These are phyloP conservation scores for Anguilla pacifica DNA, from an alignment of 2,797 vertebrate genomes.

Conservation along the genomic window DNA sequence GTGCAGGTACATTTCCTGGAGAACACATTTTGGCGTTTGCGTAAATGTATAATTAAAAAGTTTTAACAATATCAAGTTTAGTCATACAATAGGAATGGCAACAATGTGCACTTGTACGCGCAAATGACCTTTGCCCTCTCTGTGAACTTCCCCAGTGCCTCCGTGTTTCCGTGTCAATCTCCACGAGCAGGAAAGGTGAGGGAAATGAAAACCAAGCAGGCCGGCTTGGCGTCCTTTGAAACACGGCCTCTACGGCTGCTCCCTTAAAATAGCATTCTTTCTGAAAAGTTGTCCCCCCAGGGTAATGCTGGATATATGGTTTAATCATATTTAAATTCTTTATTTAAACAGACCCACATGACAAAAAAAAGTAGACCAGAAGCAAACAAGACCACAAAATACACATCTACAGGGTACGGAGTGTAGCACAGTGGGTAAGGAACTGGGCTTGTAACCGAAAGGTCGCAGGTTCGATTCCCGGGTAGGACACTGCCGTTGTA, in stretches of 20 bases:
- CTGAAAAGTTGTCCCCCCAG: conserved; percentile 38
- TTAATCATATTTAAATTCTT: conserved; percentile 49
- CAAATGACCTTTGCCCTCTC: conserved; percentile 52
- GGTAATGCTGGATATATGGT: conserved; percentile 44
- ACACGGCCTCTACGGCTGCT: conserved; percentile 17
- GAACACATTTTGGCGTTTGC: not conserved
- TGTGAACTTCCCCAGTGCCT: conserved; percentile 52
- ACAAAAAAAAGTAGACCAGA: conserved; percentile 59
- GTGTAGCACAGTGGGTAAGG: no score
- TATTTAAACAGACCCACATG: conserved; percentile 48
- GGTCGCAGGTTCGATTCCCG: no score
- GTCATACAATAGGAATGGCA: conserved; percentile 32
- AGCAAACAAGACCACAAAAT: conserved; percentile 57
- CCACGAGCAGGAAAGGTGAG: conserved; percentile 40
- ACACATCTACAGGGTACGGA: conserved; percentile 47
- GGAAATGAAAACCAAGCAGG: conserved; percentile 35
- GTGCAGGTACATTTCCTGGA: conserved; percentile 21
- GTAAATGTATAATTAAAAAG: conserved; percentile 40
- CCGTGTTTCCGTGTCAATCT: conserved; percentile 49
- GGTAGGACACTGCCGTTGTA: no score
- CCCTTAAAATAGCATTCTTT: not conserved
- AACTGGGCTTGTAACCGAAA: no score
- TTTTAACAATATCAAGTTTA: conserved; percentile 36
- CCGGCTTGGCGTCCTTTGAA: conserved; percentile 32
- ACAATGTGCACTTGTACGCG: conserved; percentile 43